Evolutionary conservation across 2,113 vertebrate species (phyloP).

Genomic region (Limanda limanda): DNA sequence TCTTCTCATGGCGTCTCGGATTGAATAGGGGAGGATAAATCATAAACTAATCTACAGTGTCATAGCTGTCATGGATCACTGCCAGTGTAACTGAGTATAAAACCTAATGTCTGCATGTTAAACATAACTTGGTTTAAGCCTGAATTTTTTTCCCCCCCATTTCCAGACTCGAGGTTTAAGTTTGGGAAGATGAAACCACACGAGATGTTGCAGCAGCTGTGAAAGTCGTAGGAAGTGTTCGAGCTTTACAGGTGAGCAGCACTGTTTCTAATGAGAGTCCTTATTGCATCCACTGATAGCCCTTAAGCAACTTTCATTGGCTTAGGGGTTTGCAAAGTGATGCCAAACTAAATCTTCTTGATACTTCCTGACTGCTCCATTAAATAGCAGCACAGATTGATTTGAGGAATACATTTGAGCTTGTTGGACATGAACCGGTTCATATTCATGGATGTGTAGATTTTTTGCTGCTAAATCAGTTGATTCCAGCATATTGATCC

Average conservation of each 20-base stretch:
- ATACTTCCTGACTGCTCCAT: conserved; percentile 65
- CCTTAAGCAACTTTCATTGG: conserved; percentile 72
- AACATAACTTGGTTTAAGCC: neutral
- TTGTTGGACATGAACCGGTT: too few relatives aligned
- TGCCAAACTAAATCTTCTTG: conserved; percentile 74
- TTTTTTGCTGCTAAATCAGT: too few relatives aligned
- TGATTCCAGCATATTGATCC: too few relatives aligned
- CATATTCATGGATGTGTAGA: too few relatives aligned
- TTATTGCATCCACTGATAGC: conserved; percentile 81
- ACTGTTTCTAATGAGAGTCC: neutral
- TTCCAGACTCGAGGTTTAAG: conserved; percentile 4
- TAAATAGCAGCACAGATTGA: conserved; percentile 62
- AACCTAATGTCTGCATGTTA: too few relatives aligned
- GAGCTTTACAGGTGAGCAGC: conserved; percentile 34
- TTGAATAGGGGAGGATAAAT: conserved; percentile 78
- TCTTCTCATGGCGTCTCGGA: conserved; percentile 59
- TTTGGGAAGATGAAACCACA: conserved; percentile 15
- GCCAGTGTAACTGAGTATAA: neutral
- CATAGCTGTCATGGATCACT: neutral
- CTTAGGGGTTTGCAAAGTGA: conserved; percentile 82
- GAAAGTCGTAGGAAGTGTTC: fast-evolving
- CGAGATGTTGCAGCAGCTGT: neutral
- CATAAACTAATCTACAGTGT: neutral
- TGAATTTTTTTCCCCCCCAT: neutral
- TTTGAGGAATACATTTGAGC: conserved; percentile 67